These are phyloP conservation scores for Pristionchus arcanus DNA, from an alignment of 2,888 invertebrate species.

Conservation along the genomic window DNA sequence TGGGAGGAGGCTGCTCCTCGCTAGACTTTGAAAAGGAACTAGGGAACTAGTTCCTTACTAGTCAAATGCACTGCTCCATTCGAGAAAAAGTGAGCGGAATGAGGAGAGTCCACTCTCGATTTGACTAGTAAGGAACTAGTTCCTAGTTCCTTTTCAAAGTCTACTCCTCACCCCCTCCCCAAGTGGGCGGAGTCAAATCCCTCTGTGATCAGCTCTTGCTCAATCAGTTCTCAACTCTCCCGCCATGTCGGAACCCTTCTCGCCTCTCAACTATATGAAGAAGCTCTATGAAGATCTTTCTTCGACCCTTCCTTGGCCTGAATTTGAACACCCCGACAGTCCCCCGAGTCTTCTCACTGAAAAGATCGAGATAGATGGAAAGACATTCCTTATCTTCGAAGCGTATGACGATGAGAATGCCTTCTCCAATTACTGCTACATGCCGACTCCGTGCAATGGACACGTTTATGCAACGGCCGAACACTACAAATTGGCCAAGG, in stretches of 20 bases:
- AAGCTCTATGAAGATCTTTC: background rate
- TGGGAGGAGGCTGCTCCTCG: too few species aligned
- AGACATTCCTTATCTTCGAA: background rate
- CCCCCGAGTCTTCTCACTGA: background rate
- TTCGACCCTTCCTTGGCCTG: background rate
- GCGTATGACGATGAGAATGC: background rate
- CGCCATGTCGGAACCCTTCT: background rate
- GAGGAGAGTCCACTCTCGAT: too few species aligned
- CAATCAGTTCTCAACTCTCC: background rate
- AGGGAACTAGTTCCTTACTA: too few species aligned
- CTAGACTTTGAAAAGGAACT: too few species aligned
- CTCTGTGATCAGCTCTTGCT: background rate
- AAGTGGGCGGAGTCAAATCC: background rate
- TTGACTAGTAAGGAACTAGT: too few species aligned
- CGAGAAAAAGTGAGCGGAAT: too few species aligned
- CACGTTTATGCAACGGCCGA: background rate
- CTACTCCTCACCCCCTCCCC: too few species aligned
- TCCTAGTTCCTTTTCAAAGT: too few species aligned
- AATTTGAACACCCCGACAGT: background rate
- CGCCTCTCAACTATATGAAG: background rate
- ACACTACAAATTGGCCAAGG: background rate
- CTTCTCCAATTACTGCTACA: background rate
- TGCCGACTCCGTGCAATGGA: background rate
- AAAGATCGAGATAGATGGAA: background rate
- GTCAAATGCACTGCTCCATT: too few species aligned